Base-by-base conservation (phyloP, 2,797 vertebrate genomes). In the Ctenosaura bakeri region DNA sequence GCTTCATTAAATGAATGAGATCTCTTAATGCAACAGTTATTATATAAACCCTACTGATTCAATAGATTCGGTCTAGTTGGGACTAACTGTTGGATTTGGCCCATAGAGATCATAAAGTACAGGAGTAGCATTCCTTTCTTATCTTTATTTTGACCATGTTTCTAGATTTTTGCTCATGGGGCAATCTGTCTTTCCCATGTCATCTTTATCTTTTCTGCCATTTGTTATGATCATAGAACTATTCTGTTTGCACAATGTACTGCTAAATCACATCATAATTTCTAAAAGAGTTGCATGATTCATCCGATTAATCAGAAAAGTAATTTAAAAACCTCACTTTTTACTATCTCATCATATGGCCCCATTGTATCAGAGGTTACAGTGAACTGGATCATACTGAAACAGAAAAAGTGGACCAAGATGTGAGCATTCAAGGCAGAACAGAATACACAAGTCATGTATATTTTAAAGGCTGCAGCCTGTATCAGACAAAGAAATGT, bases 81-180 rank as follows among this genome's bases (percentile, higher is more conserved):
- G 56, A 59, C 56, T 59, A 59, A 59, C 14, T 9, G 56, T 22
- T 62, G 20, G 18, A 22, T 62, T 62, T 62, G 54, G 76, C 74
- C 92, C 86, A 77, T 5, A 85, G 93, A 74, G 69, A 85, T 0
- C 6, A 83, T 62, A 87, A 90, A 87, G 91, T 84, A 56, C 9
- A 87, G 29, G 6, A 80, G 54, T 46, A 24, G 1, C 20, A 89
- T 90, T 84, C 26, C 29, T 64, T 87, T 78, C 32, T 2, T 1
- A 83, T 90, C 93, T 81, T 71, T 78, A 84, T 78, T 90, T 71
- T 64, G 83, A 1, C 0, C 4, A 32, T 88, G 6, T 4, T 56
- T 86, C n/a, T 52, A 35, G 12, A 35, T 64, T n/a, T 87, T 90
- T 88, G 32, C 6, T 0, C 7, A 74, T n/a, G 24, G 88, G 62